Conservation (phyloP, 2,113 vertebrate genomes). For the Cervus canadensis region DNA sequence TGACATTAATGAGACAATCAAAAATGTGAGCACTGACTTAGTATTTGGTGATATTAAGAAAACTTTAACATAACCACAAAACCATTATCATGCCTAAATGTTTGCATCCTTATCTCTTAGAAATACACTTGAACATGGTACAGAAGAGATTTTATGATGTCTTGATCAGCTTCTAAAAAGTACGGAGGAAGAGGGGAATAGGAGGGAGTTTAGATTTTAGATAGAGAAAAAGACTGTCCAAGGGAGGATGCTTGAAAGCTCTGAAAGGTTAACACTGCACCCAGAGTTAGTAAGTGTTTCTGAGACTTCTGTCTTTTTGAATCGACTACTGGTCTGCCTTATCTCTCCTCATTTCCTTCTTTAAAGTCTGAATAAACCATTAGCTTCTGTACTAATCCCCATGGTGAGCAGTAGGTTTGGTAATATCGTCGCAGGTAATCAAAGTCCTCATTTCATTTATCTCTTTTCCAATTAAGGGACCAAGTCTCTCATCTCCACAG, state of each 20-base stretch:
- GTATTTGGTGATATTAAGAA: background rate
- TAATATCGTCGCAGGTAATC: background rate
- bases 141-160: background rate
- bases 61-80: background rate
- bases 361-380: background rate
- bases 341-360: background rate
- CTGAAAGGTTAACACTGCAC: too few species aligned
- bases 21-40: background rate
- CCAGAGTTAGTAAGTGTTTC: background rate
- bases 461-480: background rate
- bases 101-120: background rate
- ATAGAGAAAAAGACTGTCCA: background rate
- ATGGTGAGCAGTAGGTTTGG: rapidly evolving
- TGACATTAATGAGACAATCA: background rate
- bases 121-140: background rate
- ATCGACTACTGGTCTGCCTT: background rate
- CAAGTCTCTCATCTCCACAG: background rate
- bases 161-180: background rate
- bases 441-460: background rate
- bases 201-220: too few species aligned
- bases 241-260: rapidly evolving
- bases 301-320: background rate
- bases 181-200: background rate
- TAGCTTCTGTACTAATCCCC: background rate
- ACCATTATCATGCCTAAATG: background rate